These are phyloP conservation scores for Lampropteryx suffumata DNA, from an alignment of 2,888 invertebrate genomes.

Conservation along the genomic window DNA sequence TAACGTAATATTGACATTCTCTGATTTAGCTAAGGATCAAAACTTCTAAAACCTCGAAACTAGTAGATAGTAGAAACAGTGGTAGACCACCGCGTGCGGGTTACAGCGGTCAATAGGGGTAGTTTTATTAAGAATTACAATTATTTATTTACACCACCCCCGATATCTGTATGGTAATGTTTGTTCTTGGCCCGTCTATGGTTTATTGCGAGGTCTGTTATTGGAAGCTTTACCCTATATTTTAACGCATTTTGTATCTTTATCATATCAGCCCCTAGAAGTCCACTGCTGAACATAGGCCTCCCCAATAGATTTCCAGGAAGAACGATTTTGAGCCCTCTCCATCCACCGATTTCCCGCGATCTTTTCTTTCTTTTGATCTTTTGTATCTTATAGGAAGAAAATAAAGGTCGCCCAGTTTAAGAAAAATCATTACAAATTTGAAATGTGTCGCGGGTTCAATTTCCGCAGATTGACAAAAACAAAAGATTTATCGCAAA, in stretches of 20 bases:
- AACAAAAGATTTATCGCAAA: background rate
- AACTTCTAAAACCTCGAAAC: conserved; percentile 33
- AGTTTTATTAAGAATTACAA: conserved; percentile 78
- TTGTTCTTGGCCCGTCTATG: conserved; percentile 7
- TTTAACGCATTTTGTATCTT: background rate
- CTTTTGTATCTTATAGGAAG: too few species aligned
- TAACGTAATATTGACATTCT: background rate
- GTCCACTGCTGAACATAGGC: too few species aligned
- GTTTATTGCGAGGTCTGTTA: conserved; percentile 14
- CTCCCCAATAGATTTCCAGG: too few species aligned
- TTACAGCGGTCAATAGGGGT: conserved; percentile 63
- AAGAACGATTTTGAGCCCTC: too few species aligned
- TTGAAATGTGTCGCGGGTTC: background rate
- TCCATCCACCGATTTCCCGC: too few species aligned
- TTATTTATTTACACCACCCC: conserved; percentile 70
- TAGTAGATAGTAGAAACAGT: conserved; percentile 43
- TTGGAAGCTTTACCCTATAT: conserved; percentile 5
- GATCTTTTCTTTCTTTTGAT: too few species aligned
- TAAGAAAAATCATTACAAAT: too few species aligned
- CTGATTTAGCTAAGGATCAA: too few species aligned
- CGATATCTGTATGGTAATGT: conserved; percentile 20
- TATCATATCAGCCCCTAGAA: too few species aligned
- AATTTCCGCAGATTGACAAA: background rate
- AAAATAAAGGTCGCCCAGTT: too few species aligned
- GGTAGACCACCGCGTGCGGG: conserved; percentile 57